phyloP scores from a whole-genome alignment of 2,797 vertebrate genomes.

The Mus minutoides region DNA sequence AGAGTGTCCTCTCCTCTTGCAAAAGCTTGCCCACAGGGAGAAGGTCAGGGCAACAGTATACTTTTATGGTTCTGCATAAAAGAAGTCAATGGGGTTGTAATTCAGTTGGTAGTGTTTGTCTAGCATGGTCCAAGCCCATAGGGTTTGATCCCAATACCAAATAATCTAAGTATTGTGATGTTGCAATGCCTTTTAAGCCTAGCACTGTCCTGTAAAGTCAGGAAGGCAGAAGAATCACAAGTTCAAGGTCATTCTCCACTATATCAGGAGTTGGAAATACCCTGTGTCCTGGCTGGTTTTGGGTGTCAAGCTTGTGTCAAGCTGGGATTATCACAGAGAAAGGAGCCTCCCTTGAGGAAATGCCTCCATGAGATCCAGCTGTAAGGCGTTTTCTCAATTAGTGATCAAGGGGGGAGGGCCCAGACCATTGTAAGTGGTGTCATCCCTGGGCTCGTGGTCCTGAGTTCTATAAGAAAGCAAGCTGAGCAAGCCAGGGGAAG shows the following conservation, averaged over 20 bases:
- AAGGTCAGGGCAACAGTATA: neutral
- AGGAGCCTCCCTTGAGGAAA: neutral
- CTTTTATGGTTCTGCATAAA: neutral
- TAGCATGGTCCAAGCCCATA: neutral
- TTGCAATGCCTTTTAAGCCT: neutral
- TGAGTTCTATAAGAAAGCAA: neutral
- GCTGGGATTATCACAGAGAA: neutral
- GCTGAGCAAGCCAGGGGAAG: neutral
- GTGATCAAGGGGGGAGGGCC: neutral
- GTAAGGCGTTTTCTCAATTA: neutral
- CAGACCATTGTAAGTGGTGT: neutral
- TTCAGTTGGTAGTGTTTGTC: neutral
- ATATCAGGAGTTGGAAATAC: neutral
- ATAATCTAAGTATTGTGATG: neutral
- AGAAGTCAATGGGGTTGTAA: neutral
- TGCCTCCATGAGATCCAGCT: neutral
- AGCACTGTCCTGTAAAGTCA: neutral
- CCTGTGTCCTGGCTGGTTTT: neutral
- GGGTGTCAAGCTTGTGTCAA: neutral
- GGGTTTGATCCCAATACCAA: neutral
- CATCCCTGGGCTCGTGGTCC: neutral
- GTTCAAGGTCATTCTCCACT: neutral
- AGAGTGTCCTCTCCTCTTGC: neutral
- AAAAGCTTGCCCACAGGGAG: neutral
- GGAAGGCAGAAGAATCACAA: neutral